Evolutionary conservation across 2,113 vertebrate genomes (phyloP), one percentile per base, ranked within the genome.

Genomic region (Petroica traversi): DNA sequence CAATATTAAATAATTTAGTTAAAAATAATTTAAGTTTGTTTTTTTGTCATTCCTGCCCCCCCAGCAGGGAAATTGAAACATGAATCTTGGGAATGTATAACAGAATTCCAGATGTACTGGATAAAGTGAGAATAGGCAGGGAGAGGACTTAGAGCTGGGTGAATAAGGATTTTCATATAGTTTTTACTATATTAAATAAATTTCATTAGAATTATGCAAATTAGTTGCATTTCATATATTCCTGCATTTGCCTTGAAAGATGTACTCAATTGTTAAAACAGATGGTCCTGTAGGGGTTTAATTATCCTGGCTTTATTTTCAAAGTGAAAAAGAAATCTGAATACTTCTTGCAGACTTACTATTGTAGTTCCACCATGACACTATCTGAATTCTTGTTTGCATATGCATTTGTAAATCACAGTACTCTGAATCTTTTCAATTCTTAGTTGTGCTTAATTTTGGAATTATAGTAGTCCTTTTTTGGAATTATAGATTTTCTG

Each of bases 251-350:
- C 17, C 58, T 88, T 84, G 59, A 57, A 84, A 69, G 51, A 16
- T 87, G 18, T 48, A 31, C n/a, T 81, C 46, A 77, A 25, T 80
- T 89, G 49, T 74, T 91, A 57, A 45, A 93, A 58, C 55, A 85
- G 62, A 73, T 91, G 63, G 68, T 61, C 34, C 29, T 57, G 72
- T 61, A 89, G 87, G 41, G 93, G 61, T 77, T 79, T 73, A 89
- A 92, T 95, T 91, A 64, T 68, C 33, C 31, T 80, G 90, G 36
- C 49, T 80, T 72, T 87, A 64, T 77, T 93, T 95, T 81, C 73
- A 85, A 87, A 84, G 52, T 74, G 29, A 28, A 43, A 73, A 79
- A 74, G 41, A 72, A 66, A 34, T 77, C 24, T 66, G n/a, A 73
- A 31, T 58, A 33, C 34, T 84, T 84, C 31, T 68, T 87, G 41